Conservation (phyloP, 2,888 invertebrate species). For the Alentia gelatinosa region DNA sequence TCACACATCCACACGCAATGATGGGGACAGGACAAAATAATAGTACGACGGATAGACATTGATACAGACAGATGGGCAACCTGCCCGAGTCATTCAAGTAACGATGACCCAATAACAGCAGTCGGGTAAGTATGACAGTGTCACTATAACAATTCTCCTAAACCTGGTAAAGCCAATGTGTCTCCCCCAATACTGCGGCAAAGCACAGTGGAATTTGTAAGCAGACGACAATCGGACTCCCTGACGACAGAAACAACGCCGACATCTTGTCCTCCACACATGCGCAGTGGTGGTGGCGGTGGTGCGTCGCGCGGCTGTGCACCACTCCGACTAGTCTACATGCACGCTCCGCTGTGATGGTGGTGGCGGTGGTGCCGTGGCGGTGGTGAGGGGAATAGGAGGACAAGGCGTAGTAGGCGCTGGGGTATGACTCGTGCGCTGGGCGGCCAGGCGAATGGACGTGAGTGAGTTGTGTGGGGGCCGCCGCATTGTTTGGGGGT, state of each 20-base stretch:
- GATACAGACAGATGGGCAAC: too few species aligned
- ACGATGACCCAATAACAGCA: too few species aligned
- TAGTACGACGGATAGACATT: too few species aligned
- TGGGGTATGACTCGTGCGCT: neutral
- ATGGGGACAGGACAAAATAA: too few species aligned
- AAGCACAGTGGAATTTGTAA: neutral
- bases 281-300: neutral
- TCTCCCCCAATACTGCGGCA: neutral
- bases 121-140: neutral
- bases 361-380: neutral
- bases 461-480: neutral
- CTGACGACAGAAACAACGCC: slow-evolving; percentile 40
- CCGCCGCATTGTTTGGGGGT: slow-evolving; percentile 32
- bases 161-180: neutral
- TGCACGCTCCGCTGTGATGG: neutral
- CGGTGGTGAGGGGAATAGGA: neutral
- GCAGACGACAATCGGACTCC: slow-evolving; percentile 39
- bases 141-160: neutral
- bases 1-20: too few species aligned
- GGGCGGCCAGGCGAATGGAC: neutral
- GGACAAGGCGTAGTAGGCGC: neutral
- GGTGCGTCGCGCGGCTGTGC: neutral
- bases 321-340: neutral
- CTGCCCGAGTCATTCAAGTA: too few species aligned
- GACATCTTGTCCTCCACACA: slow-evolving; percentile 19